phyloP scores from a whole-genome alignment of 2,888 invertebrate species.

The Cepaea hortensis region DNA sequence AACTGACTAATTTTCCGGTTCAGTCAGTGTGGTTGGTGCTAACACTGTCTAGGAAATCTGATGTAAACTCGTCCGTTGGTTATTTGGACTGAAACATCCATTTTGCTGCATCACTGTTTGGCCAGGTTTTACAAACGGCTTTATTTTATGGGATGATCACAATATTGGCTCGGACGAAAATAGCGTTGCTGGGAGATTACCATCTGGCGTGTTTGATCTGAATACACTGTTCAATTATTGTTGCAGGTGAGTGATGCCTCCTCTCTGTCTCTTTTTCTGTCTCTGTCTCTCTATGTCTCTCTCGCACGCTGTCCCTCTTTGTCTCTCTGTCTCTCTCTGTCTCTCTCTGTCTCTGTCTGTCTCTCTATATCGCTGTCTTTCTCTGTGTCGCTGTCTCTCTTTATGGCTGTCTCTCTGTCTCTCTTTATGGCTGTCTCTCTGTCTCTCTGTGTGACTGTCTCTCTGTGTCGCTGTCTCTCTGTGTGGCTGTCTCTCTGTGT shows the following conservation, averaged over 20 bases:
- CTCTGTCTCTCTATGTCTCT: conserved; percentile 32
- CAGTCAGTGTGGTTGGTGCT: too few relatives aligned
- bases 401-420: too few relatives aligned
- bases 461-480: too few relatives aligned
- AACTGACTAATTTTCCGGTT: too few relatives aligned
- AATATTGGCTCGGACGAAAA: conserved; percentile 12
- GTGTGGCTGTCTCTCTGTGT: too few relatives aligned
- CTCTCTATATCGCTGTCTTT: not conserved
- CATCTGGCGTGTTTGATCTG: not conserved
- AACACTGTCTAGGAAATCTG: too few relatives aligned
- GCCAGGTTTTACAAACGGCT: not conserved
- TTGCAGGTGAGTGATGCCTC: not conserved
- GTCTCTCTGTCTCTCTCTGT: not conserved
- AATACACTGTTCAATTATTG: conserved; percentile 11
- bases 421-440: too few relatives aligned
- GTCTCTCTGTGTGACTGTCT: too few relatives aligned
- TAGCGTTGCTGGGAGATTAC: not conserved
- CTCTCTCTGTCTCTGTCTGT: not conserved
- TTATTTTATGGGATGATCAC: not conserved
- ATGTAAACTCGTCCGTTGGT: not conserved
- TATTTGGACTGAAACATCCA: not conserved
- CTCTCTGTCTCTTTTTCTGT: conserved; percentile 6
- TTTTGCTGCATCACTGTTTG: not conserved
- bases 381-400: too few relatives aligned
- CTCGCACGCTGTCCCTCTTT: not conserved